Evolutionary conservation across 2,113 vertebrate species (phyloP).

Genomic region (Hippopotamus amphibius): DNA sequence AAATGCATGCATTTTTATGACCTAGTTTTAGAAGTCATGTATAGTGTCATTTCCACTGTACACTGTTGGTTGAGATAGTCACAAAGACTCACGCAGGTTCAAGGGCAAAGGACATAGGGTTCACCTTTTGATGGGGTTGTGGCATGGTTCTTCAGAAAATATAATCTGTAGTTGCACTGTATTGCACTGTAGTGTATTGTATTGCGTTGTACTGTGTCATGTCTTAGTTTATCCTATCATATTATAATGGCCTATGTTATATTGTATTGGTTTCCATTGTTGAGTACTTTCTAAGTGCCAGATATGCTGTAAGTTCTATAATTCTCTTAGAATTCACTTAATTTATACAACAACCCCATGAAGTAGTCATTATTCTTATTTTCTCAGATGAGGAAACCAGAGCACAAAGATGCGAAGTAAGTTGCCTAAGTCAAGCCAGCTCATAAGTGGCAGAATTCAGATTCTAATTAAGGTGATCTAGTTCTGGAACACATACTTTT

Average conservation of each 20-base stretch:
- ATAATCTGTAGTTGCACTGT: not conserved
- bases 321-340: not conserved
- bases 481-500: not conserved
- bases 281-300: not conserved
- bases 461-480: not conserved
- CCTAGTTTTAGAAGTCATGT: not conserved
- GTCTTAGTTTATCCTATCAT: not conserved
- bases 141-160: not conserved
- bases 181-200: not conserved
- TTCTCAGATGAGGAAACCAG: not conserved
- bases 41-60: not conserved
- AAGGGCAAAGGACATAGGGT: not conserved
- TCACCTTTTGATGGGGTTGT: not conserved
- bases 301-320: not conserved
- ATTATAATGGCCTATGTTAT: not conserved
- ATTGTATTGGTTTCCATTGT: not conserved
- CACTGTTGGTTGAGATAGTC: not conserved
- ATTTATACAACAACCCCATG: not conserved
- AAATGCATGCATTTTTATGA: not conserved
- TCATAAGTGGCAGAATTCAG: not conserved
- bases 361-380: not conserved
- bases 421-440: not conserved
- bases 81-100: not conserved
- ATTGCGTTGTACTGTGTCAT: not conserved
- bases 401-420: not conserved